Evolutionary conservation across 2,888 invertebrate species (phyloP), one percentile per base, ranked within the genome.

Genomic region (Eupithecia vulgata): DNA sequence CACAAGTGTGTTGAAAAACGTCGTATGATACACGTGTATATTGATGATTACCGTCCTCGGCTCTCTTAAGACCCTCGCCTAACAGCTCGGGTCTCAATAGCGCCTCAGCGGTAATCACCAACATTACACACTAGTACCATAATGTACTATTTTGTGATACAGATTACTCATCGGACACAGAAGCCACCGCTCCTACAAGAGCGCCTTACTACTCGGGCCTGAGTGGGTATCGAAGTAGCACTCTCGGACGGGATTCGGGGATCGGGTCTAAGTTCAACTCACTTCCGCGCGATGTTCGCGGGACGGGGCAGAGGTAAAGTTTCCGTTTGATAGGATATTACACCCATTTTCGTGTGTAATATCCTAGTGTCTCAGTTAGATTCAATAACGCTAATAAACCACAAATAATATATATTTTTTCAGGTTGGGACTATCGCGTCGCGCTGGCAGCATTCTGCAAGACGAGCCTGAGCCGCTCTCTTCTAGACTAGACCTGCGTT

Each of bases 161-260:
- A 87, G 98, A 98, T 91, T 98, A 98, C 90, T 98, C 98, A 35
- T 99, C 99, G 68, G 99, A 99, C 87, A 99, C 99, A 0, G 99
- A 99, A 94, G 97, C 98, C n/a, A 97, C 97, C 0, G 97, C 97
- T 76, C 97, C 97, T 8, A 96, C 97, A 17, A 95, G 97, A 76
- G 88, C 94, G 80, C 97, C 97, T 69, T 97, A 97, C 86, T 97
- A 97, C 89, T 96, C 97, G 81, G 95, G 94, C 17, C 85, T 94
- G 59, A 93, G 93, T 81, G 93, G 94, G 35, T 94, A 94, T 72
- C 87, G 93, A 72, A 94, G 94, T 85, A 94, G 94, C 75, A 94
- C 94, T 61, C 88, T 95, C 70, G 94, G 95, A 77, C 92, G 95
- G 78, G 96, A 96, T 82, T n/a, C n/a, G n/a, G n/a, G n/a, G n/a